Percentiles rank a stretch among this genome's conserved stretches.
phyloP scores from a whole-genome alignment of 2,888 invertebrate genomes.

The Perithous albicinctus region DNA sequence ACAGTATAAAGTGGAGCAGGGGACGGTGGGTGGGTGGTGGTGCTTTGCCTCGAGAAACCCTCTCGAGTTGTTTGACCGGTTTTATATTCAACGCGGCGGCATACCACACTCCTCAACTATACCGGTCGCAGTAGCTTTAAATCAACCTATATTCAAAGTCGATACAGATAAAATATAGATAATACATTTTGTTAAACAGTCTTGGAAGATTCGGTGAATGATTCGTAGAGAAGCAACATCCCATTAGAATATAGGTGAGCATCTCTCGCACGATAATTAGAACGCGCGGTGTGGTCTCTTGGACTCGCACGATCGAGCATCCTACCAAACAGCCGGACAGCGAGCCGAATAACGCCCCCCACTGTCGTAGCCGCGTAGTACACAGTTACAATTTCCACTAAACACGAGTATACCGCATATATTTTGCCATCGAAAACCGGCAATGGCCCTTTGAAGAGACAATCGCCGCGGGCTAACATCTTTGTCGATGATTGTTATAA shows the following conservation, averaged over 20 bases:
- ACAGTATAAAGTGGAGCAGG: neutral
- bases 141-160: conserved; percentile 6
- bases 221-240: too few species aligned
- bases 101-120: conserved; percentile 18
- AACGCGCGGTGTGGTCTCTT: conserved; percentile 7
- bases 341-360: conserved; percentile 72
- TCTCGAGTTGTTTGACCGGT: conserved; percentile 38
- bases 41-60: conserved; percentile 19
- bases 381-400: conserved; percentile 50
- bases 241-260: too few species aligned
- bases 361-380: conserved; percentile 66
- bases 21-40: neutral
- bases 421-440: too few species aligned
- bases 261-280: conserved; percentile 29
- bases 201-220: too few species aligned
- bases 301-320: conserved; percentile 47
- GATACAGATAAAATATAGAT: neutral
- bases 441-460: too few species aligned
- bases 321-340: conserved; percentile 36
- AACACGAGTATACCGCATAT: conserved; percentile 20
- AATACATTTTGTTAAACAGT: too few species aligned
- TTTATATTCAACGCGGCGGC: conserved; percentile 29
- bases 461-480: too few species aligned
- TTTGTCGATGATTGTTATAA: too few species aligned
- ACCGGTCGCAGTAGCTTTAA: conserved; percentile 5